Base-by-base conservation (phyloP, 2,888 invertebrate genomes). In the Drosophila prostipennis region DNA sequence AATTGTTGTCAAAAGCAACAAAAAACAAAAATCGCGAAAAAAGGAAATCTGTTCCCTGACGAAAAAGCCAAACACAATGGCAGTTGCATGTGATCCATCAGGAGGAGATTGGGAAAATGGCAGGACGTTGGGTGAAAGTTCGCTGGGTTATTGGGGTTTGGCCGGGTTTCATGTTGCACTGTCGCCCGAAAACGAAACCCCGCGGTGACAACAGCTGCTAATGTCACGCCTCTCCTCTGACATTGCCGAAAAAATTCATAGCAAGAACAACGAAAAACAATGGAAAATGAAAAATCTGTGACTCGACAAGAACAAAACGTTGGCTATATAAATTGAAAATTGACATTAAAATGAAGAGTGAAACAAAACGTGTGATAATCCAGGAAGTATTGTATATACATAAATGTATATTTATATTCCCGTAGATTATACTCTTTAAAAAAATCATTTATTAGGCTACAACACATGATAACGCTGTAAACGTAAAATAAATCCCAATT, bases 191-290 rank as follows among this genome's bases (percentile, higher is more conserved):
- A 77, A 73, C 56, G 59, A 71, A 19, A 52, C 71, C 79, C 72
- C 48, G 56, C 48, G 65, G 73, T 58, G 60, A 43, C 61, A 60
- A 85, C 83, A 87, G 79, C 86, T 88, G 83, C 80, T 77, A 76
- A 77, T 88, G 86, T 86, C 76, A 86, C 80, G 77, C 65, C 80
- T 72, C 71, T 63, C 32, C 19, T 23, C 39, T 61, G 77, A 78
- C 72, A 84, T 63, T 39, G 68, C n/a, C 11, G 26, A 61, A 69
- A 54, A 74, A 55, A 34, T 39, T 46, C 60, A 68, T 37, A 56
- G 37, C 37, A 60, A 34, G 16, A 68, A 45, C 10, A 42, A 2
- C 13, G 5, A 1, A 10, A 36, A 52, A 39, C 40, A 49, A 36
- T 16, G 16, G 32, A 32, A 57, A 57, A 55, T 57, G 23, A 39